Evolutionary conservation across 2,797 vertebrate genomes (phyloP).

Genomic region (Acrocephalus scirpaceus): DNA sequence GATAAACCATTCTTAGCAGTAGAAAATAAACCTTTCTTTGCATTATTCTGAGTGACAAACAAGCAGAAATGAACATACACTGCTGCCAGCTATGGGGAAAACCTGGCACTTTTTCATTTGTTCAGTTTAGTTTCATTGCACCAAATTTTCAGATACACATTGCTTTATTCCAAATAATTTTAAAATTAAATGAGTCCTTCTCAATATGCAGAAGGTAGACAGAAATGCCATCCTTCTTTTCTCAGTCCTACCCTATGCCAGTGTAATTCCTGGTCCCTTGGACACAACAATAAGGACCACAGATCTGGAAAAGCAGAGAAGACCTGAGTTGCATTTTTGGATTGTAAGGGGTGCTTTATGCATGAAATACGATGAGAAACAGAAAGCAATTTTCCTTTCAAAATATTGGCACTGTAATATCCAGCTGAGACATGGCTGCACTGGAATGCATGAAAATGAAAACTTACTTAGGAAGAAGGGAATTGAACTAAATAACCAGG

Average conservation of each 20-base stretch:
- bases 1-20: neutral
- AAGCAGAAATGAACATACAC: neutral
- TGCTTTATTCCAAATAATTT: neutral
- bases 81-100: neutral
- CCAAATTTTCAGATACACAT: neutral
- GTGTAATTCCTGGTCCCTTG: neutral
- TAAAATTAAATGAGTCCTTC: neutral
- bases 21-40: neutral
- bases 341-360: neutral
- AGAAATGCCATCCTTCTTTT: neutral
- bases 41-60: neutral
- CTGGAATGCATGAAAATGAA: neutral
- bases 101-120: neutral
- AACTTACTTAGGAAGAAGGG: neutral
- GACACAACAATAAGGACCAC: neutral
- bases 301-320: neutral
- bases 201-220: neutral
- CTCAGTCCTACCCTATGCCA: neutral
- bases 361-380: neutral
- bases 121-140: neutral
- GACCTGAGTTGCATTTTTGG: neutral
- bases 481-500: neutral
- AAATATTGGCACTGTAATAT: neutral
- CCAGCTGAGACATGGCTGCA: neutral
- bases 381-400: slow-evolving; percentile 29